Evolutionary conservation across 2,113 vertebrate genomes (phyloP).

Genomic region (Hypomesus transpacificus): DNA sequence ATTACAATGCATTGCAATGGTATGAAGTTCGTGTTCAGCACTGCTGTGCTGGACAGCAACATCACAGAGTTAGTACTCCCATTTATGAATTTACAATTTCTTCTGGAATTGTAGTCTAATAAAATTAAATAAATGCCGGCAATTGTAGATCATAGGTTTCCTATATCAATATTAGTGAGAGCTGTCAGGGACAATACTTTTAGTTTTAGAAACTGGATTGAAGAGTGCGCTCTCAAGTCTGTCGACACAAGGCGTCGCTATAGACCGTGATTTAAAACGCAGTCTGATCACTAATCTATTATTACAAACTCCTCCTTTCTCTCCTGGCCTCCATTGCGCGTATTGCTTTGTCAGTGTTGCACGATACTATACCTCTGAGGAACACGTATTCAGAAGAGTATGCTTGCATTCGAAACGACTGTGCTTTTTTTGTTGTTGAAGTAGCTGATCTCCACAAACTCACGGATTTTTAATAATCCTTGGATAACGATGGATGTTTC

Average conservation of each 20-base stretch:
- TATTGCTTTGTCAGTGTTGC: not conserved
- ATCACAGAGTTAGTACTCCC: not conserved
- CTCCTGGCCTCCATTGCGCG: not conserved
- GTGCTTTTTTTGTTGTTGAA: not conserved
- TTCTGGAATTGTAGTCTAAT: too few species aligned
- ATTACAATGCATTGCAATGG: too few species aligned
- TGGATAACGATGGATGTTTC: not conserved
- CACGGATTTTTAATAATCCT: not conserved
- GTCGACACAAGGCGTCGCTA: not conserved
- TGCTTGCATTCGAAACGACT: not conserved
- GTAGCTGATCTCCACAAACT: not conserved
- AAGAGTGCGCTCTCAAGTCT: not conserved
- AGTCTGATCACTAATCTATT: not conserved
- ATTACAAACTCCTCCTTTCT: not conserved
- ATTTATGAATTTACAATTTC: not conserved
- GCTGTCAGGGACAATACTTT: not conserved
- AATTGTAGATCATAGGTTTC: too few species aligned
- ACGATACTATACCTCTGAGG: not conserved
- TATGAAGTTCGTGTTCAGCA: not conserved
- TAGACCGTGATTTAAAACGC: conserved; percentile 1
- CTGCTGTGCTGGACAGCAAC: not conserved
- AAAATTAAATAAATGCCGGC: too few species aligned
- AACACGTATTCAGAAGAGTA: too few species aligned
- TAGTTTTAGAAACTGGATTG: not conserved
- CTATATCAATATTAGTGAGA: too few species aligned